phyloP scores from a whole-genome alignment of 2,888 invertebrate genomes.

The Perizoma affinitatum region DNA sequence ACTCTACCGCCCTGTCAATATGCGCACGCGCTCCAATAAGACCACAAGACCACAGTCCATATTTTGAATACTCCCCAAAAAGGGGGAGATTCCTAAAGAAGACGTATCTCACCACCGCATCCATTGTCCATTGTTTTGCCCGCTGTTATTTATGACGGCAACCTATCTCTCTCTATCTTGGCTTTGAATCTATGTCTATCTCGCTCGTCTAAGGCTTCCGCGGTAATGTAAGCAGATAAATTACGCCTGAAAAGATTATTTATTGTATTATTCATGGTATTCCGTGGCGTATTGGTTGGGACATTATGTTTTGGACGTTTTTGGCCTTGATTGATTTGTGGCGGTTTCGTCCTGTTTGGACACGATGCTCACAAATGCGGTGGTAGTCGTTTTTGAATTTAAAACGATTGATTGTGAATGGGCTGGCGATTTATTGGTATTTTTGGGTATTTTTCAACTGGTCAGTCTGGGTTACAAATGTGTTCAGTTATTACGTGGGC shows the following conservation, averaged over 20 bases:
- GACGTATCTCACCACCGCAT: conserved; percentile 81
- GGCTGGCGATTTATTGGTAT: conserved; percentile 8
- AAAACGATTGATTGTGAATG: conserved; percentile 28
- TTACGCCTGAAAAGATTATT: conserved; percentile 80
- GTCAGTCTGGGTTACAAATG: neutral
- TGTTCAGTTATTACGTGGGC: neutral
- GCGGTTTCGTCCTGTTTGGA: conserved; percentile 40
- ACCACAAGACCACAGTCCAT: conserved; percentile 37
- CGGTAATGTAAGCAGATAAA: conserved; percentile 79
- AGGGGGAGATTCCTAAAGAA: conserved; percentile 71
- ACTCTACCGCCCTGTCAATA: conserved; percentile 30
- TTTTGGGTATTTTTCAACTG: conserved; percentile 1
- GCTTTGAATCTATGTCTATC: conserved; percentile 41
- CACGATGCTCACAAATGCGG: conserved; percentile 39
- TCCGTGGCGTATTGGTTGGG: conserved; percentile 78
- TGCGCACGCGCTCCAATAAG: conserved; percentile 55
- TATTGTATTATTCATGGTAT: conserved; percentile 82
- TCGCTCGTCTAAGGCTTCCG: conserved; percentile 70
- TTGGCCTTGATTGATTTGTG: conserved; percentile 75
- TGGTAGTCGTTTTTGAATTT: conserved; percentile 40
- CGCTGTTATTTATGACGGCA: conserved; percentile 81
- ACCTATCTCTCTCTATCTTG: conserved; percentile 59
- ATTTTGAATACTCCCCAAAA: conserved; percentile 45
- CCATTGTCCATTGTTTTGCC: conserved; percentile 85
- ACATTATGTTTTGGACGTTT: conserved; percentile 63